Evolutionary conservation across 2,888 invertebrate species (phyloP), one percentile per base, ranked within the genome.

Genomic region (Pecten maximus): DNA sequence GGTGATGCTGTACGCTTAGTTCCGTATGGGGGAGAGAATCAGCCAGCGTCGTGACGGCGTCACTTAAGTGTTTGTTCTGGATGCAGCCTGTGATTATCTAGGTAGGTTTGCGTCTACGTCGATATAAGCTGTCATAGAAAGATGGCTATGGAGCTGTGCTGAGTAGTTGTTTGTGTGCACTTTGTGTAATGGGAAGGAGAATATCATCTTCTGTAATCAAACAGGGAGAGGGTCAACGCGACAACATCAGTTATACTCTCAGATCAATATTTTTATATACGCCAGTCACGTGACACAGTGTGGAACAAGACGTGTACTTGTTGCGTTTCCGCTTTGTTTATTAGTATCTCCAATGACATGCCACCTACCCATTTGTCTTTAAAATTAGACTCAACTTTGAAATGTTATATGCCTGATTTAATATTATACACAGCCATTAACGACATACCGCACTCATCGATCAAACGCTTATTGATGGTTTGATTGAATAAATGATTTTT

Each of bases 91-190:
- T 74, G 10, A 74, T 74, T 74, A 74, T 74, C 74, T 35, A 35
- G 74, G 28, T 74, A 74, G 35, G 74, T 23, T 28, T 74, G 28
- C 35, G 74, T 74, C 74, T 74, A 35, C 74, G 74, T 74, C 74
- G 74, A 74, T 74, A 74, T 74, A 15, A 35, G 74, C 35, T 74
- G 28, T 35, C 74, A 74, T 74, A 35, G 15, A 10, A 28, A 23
- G 6, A 10, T 10, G 74, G 74, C 74, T 35, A 1, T 10, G 16
- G 74, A 35, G 10, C 74, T 74, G 35, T 28, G 74, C 1, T 35
- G 74, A 74, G 74, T 12, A 15, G 74, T 74, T 74, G 74, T 35
- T 74, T 74, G 74, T 74, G 74, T 74, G 74, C 74, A 74, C 60
- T 74, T 74, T 74, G 12, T 74, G 28, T 74, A 74, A 74, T 74